Evolutionary conservation across 1,140 invertebrate species (phyloP).

Genomic region (Vanessa tameamea): DNA sequence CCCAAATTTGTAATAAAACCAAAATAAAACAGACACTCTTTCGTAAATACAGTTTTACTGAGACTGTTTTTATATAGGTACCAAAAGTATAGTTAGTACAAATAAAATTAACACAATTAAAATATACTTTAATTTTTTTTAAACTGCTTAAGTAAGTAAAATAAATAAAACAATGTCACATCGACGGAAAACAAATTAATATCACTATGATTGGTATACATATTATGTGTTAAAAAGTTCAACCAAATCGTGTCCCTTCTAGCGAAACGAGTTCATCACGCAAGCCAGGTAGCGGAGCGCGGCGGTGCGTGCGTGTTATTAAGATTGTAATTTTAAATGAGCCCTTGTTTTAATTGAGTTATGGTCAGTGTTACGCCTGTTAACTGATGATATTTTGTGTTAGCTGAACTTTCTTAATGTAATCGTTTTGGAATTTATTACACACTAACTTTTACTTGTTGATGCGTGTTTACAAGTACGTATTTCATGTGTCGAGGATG

Average conservation of each 20-base stretch:
- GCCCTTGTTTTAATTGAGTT: conserved; percentile 75
- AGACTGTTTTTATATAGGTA: no score
- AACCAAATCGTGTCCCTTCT: conserved; percentile 32
- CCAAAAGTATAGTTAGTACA: no score
- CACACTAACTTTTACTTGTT: background rate
- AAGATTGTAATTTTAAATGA: conserved; percentile 71
- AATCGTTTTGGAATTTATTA: conserved; percentile 15
- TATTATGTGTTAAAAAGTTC: background rate
- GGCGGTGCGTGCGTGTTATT: conserved; percentile 67
- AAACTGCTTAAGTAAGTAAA: background rate
- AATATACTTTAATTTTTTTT: no score
- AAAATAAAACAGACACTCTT: no score
- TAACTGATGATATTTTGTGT: conserved; percentile 26
- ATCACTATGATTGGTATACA: background rate
- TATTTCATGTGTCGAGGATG: background rate
- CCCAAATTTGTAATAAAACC: no score
- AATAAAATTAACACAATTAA: no score
- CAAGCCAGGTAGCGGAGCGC: conserved; percentile 61
- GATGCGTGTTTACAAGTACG: background rate
- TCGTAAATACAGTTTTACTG: no score
- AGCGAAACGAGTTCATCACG: conserved; percentile 35
- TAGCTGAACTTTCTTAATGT: conserved; percentile 22
- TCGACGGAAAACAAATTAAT: background rate
- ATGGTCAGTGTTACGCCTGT: conserved; percentile 43
- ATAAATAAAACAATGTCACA: background rate